Percentiles rank a stretch among this genome's conserved stretches.
Conservation (phyloP, 2,888 invertebrate genomes). For the Neoascia interrupta region DNA sequence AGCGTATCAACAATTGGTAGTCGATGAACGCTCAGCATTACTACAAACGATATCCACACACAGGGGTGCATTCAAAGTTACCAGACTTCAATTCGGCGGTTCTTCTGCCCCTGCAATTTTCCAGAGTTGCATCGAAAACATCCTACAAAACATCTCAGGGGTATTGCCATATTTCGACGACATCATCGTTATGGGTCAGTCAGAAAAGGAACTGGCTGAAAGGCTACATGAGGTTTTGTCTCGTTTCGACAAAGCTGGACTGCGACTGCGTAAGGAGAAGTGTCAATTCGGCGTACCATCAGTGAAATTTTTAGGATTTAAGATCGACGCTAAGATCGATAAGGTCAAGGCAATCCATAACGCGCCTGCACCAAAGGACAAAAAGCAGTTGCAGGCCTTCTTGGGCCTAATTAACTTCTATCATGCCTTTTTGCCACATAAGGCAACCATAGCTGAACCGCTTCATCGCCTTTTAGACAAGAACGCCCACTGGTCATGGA, state of each 20-base stretch:
- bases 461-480: constrained; percentile 54
- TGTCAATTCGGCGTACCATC: constrained; percentile 9
- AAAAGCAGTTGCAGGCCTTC: constrained; percentile 62
- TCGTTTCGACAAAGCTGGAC: constrained; percentile 13
- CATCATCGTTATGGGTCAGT: constrained; percentile 35
- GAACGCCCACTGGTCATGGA: constrained; percentile 44
- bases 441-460: constrained; percentile 59
- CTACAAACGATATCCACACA: constrained; percentile 74
- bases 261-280: constrained; percentile 13
- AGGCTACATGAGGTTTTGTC: constrained; percentile 3
- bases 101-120: constrained; percentile 59
- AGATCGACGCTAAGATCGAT: constrained; percentile 40
- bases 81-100: constrained; percentile 71
- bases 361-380: constrained; percentile 54
- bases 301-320: constrained; percentile 56
- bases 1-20: constrained; percentile 75
- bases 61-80: constrained; percentile 73
- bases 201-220: constrained; percentile 3
- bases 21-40: constrained; percentile 74
- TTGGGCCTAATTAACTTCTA: constrained; percentile 49
- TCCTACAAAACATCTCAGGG: constrained; percentile 34
- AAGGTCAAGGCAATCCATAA: constrained; percentile 51
- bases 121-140: constrained; percentile 17
- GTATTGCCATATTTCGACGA: constrained; percentile 67
- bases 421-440: constrained; percentile 40